Evolutionary conservation across 2,888 invertebrate species (phyloP), one percentile per base, ranked within the genome.

Genomic region (Aphidoletes aphidimyza): DNA sequence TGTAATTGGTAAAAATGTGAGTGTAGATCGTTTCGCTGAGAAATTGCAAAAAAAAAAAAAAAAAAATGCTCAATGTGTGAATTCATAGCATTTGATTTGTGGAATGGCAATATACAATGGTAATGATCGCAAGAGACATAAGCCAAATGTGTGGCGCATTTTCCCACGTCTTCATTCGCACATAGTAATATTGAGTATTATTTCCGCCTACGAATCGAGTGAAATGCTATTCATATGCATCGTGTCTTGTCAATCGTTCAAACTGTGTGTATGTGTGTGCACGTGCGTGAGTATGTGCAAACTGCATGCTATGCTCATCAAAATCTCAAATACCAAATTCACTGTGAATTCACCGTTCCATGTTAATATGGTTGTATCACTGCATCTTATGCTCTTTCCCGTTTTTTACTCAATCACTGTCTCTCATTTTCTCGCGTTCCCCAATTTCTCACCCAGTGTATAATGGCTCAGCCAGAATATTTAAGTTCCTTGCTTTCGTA

Each of bases 401-500:
- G n/a, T n/a, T n/a, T n/a, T n/a, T n/a, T n/a, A 39, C 39, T 39
- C 39, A 8, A 39, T 39, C 39, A n/a, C n/a, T n/a, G n/a, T n/a
- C 11, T 39, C 5, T 11, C 39, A 39, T 39, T 39, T 11, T 5
- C 11, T 39, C 39, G 11, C 11, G 5, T 39, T 39, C 39, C 39
- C 39, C 39, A 39, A 39, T n/a, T n/a, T n/a, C n/a, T n/a, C n/a
- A n/a, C n/a, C n/a, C n/a, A n/a, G n/a, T n/a, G n/a, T n/a, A 47
- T 17, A 2, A 47, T 17, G 42, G n/a, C 22, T n/a, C n/a, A n/a
- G 6, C 30, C 26, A 42, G 45, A 9, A 83, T 83, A 83, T 83
- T 83, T 83, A 42, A 83, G 45, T 45, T 39, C n/a, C 37, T 22
- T 83, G 83, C 30, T 83, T 83, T 83, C 30, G 42, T 83, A 83